These are phyloP conservation scores for Gasterosteus aculeatus DNA, from an alignment of 2,113 vertebrate species.

Conservation along the genomic window DNA sequence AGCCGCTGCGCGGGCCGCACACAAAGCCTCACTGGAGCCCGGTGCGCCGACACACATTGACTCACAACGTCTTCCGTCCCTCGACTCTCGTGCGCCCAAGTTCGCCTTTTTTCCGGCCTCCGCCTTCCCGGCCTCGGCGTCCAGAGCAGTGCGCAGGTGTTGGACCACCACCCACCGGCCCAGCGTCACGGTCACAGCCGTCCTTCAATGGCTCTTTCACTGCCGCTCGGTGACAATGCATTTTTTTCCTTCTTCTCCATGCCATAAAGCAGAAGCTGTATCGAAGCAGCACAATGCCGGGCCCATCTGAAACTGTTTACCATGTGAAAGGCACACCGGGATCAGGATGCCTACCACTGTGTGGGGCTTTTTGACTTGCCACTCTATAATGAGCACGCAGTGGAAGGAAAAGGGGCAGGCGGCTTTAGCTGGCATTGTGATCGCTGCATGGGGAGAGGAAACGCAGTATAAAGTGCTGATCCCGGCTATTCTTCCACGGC, in stretches of 20 bases:
- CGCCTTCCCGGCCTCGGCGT: conserved; percentile 17
- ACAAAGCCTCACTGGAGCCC: conserved; percentile 46
- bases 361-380: conserved; percentile 78
- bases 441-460: conserved; percentile 72
- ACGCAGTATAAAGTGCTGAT: conserved; percentile 77
- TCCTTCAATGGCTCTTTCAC: conserved; percentile 77
- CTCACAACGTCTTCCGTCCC: conserved; percentile 25
- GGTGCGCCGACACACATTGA: neutral
- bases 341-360: conserved; percentile 73
- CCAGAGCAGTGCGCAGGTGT: conserved; percentile 32
- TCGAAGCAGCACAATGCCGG: conserved; percentile 74
- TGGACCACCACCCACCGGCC: conserved; percentile 61
- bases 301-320: conserved; percentile 77
- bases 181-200: conserved; percentile 60
- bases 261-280: conserved; percentile 82
- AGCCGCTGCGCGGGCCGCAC: conserved; percentile 49
- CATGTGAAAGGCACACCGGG: conserved; percentile 78
- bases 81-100: conserved; percentile 25
- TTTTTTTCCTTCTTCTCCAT: conserved; percentile 76
- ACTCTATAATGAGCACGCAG: conserved; percentile 73
- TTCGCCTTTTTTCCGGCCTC: conserved; percentile 13
- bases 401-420: conserved; percentile 64
- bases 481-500: conserved; percentile 63
- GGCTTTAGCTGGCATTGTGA: conserved; percentile 74
- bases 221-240: conserved; percentile 75